Percentiles rank a stretch among this genome's conserved stretches.
Evolutionary conservation across 2,113 vertebrate genomes (phyloP).

Genomic region (Carlito syrichta): DNA sequence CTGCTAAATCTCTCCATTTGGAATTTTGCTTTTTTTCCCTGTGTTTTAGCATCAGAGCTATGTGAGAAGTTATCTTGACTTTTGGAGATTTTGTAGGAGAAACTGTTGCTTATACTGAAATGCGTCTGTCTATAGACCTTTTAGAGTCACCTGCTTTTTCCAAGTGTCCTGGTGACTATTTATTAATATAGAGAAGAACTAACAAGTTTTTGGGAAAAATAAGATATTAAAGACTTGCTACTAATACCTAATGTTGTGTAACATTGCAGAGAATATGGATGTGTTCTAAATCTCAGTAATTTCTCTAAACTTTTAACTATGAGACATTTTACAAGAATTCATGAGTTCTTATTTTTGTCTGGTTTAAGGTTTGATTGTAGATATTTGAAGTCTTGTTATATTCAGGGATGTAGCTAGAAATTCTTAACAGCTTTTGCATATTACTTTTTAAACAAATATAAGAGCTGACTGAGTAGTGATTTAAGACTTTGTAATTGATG

Average conservation of each 20-base stretch:
- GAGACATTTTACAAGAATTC: neutral
- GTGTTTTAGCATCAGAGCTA: neutral
- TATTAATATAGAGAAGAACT: neutral
- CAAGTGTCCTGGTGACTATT: neutral
- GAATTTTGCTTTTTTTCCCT: neutral
- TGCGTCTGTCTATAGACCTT: neutral
- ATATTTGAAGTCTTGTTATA: neutral
- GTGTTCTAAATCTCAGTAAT: neutral
- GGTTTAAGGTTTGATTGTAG: neutral
- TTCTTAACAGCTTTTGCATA: neutral
- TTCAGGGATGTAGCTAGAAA: neutral
- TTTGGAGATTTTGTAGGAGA: neutral
- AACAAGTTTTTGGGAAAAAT: neutral
- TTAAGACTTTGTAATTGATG: neutral
- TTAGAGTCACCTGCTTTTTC: neutral
- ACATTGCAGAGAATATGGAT: constrained; percentile 8
- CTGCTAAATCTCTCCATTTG: neutral
- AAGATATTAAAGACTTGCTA: neutral
- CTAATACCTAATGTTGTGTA: neutral
- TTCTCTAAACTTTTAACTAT: neutral
- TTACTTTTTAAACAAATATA: neutral
- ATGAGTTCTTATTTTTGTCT: neutral
- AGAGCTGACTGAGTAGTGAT: neutral
- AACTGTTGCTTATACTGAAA: neutral
- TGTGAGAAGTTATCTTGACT: neutral